Evolutionary conservation across 53 echinoderm and acorn worm species (phyloP).

Genomic region (Paracentrotus lividus): DNA sequence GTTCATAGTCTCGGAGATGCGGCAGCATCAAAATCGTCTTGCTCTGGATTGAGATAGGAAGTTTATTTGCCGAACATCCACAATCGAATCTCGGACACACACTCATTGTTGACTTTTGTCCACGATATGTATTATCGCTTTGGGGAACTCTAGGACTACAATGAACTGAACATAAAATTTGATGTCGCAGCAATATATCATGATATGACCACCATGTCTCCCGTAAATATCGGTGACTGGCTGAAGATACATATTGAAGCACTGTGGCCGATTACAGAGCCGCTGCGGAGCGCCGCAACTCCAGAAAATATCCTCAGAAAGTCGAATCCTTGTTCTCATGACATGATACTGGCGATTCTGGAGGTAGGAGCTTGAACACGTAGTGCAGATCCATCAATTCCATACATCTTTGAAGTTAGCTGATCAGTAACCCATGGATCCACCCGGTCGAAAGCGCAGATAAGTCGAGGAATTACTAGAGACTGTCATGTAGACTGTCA

Average conservation of each 20-base stretch:
- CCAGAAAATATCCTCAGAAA: neutral
- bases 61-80: constrained; percentile 5
- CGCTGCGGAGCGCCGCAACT: neutral
- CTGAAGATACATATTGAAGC: neutral
- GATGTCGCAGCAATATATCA: neutral
- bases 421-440: neutral
- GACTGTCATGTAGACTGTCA: neutral
- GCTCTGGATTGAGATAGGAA: neutral
- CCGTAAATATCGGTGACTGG: neutral
- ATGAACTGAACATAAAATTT: neutral
- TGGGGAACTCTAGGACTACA: neutral
- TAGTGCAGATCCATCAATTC: neutral
- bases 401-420: neutral
- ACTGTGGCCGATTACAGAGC: constrained; percentile 4
- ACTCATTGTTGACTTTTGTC: neutral
- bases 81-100: neutral
- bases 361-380: neutral
- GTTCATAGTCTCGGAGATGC: neutral
- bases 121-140: neutral
- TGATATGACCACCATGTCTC: neutral
- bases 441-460: neutral
- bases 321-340: neutral
- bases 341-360: neutral
- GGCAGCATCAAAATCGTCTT: neutral
- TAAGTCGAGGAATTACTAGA: neutral